Base-by-base conservation (phyloP, 2,797 vertebrate genomes). In the Triplophysa bombifrons region DNA sequence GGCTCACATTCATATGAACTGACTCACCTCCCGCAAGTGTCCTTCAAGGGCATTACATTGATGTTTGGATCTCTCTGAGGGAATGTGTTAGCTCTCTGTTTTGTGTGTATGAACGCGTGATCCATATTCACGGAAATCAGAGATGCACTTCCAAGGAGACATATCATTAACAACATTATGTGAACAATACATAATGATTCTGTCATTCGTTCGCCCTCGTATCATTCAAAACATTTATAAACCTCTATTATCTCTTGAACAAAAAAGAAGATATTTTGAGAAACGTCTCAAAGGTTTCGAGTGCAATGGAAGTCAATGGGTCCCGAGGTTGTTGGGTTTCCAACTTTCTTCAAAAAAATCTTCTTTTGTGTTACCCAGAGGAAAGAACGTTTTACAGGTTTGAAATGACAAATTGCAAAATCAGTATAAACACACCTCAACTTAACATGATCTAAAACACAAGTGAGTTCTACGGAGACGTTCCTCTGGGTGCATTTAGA, bases 31-130 rank as follows among this genome's bases (percentile, higher is more conserved):
- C 64, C 4, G 4, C 64, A 48, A 38, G 53, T 58, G 22, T 27
- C 38, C 74, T 58, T 76, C 64, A 68, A 68, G 38, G 25, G 64
- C 55, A 38, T 55, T 17, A 75, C 51, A 75, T 9, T 46, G 73
- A 76, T 30, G 51, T 25, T 67, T 68, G 66, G 64, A 64, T 19
- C 17, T 64, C 16, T 34, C 8, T 11, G 16, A 58, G 22, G 17
- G 4, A 76, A 58, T 55, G 14, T 19, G 34, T 30, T 6, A 38
- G 44, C 50, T 44, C 1, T 64, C 7, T 27, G 20, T 56, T n/a
- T 44, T 66, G 20, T 17, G 22, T 27, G 22, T 46, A 41, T 41
- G 2, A 11, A 41, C 38, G 9, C 38, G 4, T 41, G 38, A 41
- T 41, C 41, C 41, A 41, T 65, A 53, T 53, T 30, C 27, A 38